Percentiles rank a stretch among this genome's conserved stretches.
These are phyloP conservation scores for Caracal caracal DNA, from an alignment of 2,113 vertebrate genomes.

Conservation along the genomic window DNA sequence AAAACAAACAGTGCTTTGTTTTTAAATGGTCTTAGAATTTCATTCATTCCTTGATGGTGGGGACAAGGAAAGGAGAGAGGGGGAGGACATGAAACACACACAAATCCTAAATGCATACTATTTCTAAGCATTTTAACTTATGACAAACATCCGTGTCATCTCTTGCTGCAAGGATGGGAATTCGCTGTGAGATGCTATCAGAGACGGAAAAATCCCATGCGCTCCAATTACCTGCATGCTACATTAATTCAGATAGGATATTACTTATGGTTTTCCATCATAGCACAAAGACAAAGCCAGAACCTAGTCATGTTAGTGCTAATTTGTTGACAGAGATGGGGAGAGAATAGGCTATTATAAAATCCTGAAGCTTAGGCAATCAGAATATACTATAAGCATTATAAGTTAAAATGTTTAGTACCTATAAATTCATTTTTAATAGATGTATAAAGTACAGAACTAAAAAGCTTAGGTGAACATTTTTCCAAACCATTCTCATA, in stretches of 20 bases:
- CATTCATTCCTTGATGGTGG: not conserved
- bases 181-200: not conserved
- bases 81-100: not conserved
- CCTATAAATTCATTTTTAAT: not conserved
- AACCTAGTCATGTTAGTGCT: not conserved
- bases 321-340: not conserved
- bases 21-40: constrained; percentile 24
- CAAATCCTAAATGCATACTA: not conserved
- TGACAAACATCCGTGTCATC: not conserved
- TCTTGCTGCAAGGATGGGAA: not conserved
- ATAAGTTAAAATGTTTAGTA: not conserved
- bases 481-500: not conserved
- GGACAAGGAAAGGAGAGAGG: not conserved
- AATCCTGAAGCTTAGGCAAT: not conserved
- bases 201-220: not conserved
- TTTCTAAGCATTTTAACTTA: constrained; percentile 34
- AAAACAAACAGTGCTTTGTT: not conserved
- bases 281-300: not conserved
- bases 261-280: not conserved
- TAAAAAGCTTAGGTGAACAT: not conserved
- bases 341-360: not conserved
- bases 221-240: not conserved
- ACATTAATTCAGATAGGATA: not conserved
- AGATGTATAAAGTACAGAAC: not conserved
- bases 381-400: not conserved